Evolutionary conservation across 2,797 vertebrate species (phyloP).

Genomic region (Chaetophractus vellerosus): DNA sequence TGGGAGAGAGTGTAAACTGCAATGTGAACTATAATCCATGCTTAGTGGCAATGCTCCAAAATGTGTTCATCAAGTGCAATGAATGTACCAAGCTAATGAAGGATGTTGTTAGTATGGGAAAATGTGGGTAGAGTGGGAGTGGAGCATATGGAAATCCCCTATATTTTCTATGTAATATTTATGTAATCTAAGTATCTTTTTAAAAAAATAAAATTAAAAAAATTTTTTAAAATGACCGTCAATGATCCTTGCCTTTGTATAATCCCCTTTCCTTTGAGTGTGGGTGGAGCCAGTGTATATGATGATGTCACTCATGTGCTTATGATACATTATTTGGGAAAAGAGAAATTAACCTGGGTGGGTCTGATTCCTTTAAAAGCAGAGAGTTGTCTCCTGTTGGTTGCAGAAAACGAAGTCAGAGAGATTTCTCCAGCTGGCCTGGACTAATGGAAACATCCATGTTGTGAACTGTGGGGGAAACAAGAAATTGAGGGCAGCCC

Average conservation of each 20-base stretch:
- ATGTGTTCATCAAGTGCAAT: no score
- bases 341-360: neutral
- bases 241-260: neutral
- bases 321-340: neutral
- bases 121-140: no score
- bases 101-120: no score
- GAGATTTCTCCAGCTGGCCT: neutral
- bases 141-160: no score
- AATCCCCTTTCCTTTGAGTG: neutral
- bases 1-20: no score
- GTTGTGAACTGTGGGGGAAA: neutral
- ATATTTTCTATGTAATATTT: no score
- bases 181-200: no score
- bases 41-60: no score
- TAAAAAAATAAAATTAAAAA: no score
- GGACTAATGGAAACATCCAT: neutral
- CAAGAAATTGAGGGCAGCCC: neutral
- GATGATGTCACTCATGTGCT: neutral
- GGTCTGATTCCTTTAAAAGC: conserved; percentile 10
- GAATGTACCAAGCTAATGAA: no score
- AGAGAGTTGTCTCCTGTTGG: neutral
- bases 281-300: neutral
- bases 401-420: neutral
- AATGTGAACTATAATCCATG: no score
- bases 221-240: neutral